phyloP scores from a whole-genome alignment of 2,797 vertebrate species.

The Chaenodraco wilsoni region DNA sequence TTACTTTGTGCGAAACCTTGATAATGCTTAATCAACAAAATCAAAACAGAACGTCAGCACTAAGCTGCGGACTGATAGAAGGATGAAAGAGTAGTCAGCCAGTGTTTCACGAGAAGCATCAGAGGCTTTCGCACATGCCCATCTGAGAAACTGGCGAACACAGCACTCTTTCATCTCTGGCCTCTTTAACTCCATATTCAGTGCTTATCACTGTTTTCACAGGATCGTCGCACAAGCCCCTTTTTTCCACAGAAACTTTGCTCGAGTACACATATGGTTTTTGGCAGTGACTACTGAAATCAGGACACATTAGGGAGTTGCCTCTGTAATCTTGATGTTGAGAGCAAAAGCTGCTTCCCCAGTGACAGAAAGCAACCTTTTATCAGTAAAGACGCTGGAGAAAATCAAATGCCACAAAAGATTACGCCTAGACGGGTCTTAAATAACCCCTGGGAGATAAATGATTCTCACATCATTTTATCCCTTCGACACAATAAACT shows the following conservation, averaged over 20 bases:
- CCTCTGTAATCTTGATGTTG: slow-evolving; percentile 32
- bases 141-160: slow-evolving; percentile 38
- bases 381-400: slow-evolving; percentile 47
- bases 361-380: slow-evolving; percentile 43
- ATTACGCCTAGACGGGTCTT: slow-evolving; percentile 58
- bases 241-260: slow-evolving; percentile 35
- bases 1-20: slow-evolving; percentile 65
- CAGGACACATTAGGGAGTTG: slow-evolving; percentile 22
- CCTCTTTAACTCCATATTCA: slow-evolving; percentile 39
- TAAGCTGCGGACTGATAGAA: slow-evolving; percentile 57
- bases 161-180: slow-evolving; percentile 59
- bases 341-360: slow-evolving; percentile 36
- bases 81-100: slow-evolving; percentile 69
- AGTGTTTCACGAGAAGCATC: slow-evolving; percentile 62
- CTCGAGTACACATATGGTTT: slow-evolving; percentile 44
- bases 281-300: slow-evolving; percentile 9
- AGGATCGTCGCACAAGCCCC: slow-evolving; percentile 13
- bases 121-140: slow-evolving; percentile 46
- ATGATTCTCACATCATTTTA: slow-evolving; percentile 66
- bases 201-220: slow-evolving; percentile 56
- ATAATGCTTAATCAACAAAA: slow-evolving; percentile 80
- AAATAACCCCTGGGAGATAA: slow-evolving; percentile 63
- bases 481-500: slow-evolving; percentile 65
- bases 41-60: slow-evolving; percentile 71
- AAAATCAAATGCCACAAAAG: slow-evolving; percentile 66